These are phyloP conservation scores for Typhlichthys subterraneus DNA, from an alignment of 2,797 vertebrate species.

Conservation along the genomic window DNA sequence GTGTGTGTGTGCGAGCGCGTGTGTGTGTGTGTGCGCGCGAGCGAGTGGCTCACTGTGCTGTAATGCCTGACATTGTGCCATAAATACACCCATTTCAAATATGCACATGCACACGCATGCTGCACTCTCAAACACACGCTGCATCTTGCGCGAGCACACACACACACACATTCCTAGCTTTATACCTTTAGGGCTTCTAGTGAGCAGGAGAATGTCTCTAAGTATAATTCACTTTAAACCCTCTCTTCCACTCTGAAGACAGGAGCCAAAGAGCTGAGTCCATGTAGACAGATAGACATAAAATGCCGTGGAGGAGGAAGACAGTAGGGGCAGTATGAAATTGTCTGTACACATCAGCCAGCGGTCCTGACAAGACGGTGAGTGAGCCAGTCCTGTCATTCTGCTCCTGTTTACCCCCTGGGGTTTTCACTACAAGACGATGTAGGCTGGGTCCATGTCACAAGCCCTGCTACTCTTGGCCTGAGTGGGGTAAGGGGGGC, in stretches of 20 bases:
- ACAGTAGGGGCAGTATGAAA: conserved; percentile 64
- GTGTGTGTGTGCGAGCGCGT: no score
- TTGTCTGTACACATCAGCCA: conserved; percentile 79
- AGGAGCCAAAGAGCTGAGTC: conserved; percentile 66
- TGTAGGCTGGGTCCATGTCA: conserved; percentile 69
- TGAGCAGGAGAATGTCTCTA: conserved; percentile 60
- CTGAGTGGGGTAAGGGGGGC: conserved; percentile 55
- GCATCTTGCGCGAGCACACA: neutral
- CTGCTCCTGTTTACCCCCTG: conserved; percentile 71
- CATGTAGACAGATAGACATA: conserved; percentile 68
- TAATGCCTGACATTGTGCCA: conserved; percentile 60
- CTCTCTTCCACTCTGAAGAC: conserved; percentile 46
- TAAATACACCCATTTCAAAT: conserved; percentile 54
- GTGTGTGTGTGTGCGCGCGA: no score
- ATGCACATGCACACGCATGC: conserved; percentile 10
- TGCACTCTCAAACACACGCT: conserved; percentile 16
- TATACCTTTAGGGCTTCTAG: conserved; percentile 62
- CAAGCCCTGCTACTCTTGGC: conserved; percentile 37
- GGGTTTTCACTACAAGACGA: conserved; percentile 73
- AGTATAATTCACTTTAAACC: conserved; percentile 68
- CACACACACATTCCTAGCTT: conserved; percentile 41
- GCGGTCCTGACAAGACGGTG: conserved; percentile 80
- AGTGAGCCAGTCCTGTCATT: conserved; percentile 82
- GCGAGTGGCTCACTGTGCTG: conserved; percentile 54
- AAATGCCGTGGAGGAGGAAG: conserved; percentile 63